Percentiles rank a stretch among this genome's conserved stretches.
phyloP scores from a whole-genome alignment of 1,140 invertebrate genomes.

The Drosophila sucinea region DNA sequence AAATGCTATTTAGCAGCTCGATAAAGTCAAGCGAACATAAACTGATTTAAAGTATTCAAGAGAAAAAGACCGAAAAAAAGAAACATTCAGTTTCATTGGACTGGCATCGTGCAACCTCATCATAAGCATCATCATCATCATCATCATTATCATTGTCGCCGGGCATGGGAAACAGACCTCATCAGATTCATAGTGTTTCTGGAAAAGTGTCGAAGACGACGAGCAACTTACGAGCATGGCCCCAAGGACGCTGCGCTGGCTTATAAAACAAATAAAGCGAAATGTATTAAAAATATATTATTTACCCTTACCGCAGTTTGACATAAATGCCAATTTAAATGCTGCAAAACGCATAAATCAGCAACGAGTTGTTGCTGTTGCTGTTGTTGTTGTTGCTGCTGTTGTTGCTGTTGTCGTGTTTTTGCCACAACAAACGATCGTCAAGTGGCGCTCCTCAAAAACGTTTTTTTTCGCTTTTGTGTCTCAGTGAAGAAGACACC shows the following conservation, averaged over 20 bases:
- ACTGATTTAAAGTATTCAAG: slow-evolving; percentile 18
- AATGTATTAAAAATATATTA: slow-evolving; percentile 77
- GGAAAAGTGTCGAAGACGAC: slow-evolving; percentile 70
- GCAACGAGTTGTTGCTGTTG: slow-evolving; percentile 35
- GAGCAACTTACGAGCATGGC: slow-evolving; percentile 42
- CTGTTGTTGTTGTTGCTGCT: slow-evolving; percentile 15
- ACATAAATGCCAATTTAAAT: slow-evolving; percentile 82
- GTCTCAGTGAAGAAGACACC: slow-evolving; percentile 59
- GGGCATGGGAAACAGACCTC: slow-evolving; percentile 63
- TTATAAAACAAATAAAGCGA: slow-evolving; percentile 76
- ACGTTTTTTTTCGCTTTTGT: slow-evolving; percentile 46
- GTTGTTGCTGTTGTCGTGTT: slow-evolving; percentile 22
- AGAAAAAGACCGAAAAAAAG: slow-evolving; percentile 2
- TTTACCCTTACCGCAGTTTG: slow-evolving; percentile 76
- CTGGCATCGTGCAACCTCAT: slow-evolving; percentile 26
- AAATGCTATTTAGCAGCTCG: slow-evolving; percentile 36
- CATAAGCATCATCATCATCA: slow-evolving; percentile 24
- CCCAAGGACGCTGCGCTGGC: slow-evolving; percentile 67
- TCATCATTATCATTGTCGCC: slow-evolving; percentile 21
- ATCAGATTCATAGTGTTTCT: slow-evolving; percentile 22
- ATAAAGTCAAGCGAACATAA: slow-evolving; percentile 41
- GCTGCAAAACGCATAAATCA: slow-evolving; percentile 80
- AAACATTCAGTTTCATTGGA: slow-evolving; percentile 21
- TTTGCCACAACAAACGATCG: slow-evolving; percentile 69
- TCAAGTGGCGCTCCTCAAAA: slow-evolving; percentile 78